Conservation (phyloP, 2,888 invertebrate genomes). For the Erebia epiphron region DNA sequence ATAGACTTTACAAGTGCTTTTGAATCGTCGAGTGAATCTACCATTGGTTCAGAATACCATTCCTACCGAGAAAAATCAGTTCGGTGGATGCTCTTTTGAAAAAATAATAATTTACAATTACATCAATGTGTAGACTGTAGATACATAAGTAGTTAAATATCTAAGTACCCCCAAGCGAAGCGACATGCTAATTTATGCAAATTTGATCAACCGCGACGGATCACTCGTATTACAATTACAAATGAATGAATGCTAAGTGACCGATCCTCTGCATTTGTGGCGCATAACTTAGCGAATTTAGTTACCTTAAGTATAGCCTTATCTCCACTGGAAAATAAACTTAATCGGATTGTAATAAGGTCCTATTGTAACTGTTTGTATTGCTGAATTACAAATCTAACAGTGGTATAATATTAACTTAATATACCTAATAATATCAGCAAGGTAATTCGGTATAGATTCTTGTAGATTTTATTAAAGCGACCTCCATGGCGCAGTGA, state of each 20-base stretch:
- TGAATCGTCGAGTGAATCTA: no score
- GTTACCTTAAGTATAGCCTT: not conserved
- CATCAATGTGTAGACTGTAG: no score
- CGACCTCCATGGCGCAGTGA: no score
- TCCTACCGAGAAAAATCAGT: no score
- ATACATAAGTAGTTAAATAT: not conserved
- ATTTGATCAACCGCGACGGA: slow-evolving; percentile 37
- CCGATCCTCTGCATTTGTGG: slow-evolving; percentile 36
- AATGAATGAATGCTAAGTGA: slow-evolving; percentile 42
- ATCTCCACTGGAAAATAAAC: not conserved
- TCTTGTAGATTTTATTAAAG: no score
- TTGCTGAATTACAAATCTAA: not conserved
- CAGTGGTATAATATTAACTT: no score
- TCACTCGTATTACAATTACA: slow-evolving; percentile 42
- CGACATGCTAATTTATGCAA: slow-evolving; percentile 38
- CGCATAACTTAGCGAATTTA: slow-evolving; percentile 12
- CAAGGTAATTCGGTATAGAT: no score
- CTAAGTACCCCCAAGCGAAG: not conserved
- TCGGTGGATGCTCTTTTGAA: no score
- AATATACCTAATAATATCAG: no score
- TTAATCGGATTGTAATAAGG: not conserved
- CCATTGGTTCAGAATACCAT: no score
- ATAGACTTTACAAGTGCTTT: no score
- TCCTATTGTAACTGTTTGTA: not conserved
- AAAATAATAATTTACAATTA: no score